These are phyloP conservation scores for Onychomys torridus DNA, from an alignment of 2,797 vertebrate species.

Conservation along the genomic window DNA sequence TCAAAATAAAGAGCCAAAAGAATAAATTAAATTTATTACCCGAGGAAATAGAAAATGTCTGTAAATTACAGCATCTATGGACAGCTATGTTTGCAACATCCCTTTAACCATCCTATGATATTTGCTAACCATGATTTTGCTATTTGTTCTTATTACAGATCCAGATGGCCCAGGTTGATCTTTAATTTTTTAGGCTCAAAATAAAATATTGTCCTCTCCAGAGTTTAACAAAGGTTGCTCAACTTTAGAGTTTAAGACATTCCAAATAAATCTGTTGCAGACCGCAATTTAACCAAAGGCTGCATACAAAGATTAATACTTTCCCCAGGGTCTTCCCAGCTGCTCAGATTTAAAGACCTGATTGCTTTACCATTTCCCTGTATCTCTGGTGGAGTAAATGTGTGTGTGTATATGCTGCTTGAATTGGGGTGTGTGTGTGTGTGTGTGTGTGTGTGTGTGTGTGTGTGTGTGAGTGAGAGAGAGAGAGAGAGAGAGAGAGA, in stretches of 20 bases:
- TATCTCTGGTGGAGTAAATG: not conserved
- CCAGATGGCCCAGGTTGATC: constrained; percentile 82
- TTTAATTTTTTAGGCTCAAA: constrained; percentile 82
- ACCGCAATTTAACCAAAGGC: constrained; percentile 72
- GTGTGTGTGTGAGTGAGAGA: not conserved
- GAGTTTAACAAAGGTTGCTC: constrained; percentile 79
- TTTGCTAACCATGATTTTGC: constrained; percentile 75
- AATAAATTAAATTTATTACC: constrained; percentile 70
- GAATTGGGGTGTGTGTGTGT: not conserved
- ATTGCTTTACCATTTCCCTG: not conserved
- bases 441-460: not conserved
- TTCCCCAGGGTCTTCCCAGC: constrained; percentile 50
- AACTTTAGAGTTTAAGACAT: constrained; percentile 72
- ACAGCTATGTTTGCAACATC: constrained; percentile 64
- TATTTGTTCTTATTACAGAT: constrained; percentile 80
- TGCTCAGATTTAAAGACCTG: constrained; percentile 52
- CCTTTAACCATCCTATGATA: constrained; percentile 56
- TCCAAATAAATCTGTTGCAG: constrained; percentile 80
- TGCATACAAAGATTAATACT: constrained; percentile 59
- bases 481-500: not conserved
- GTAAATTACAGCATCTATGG: constrained; percentile 62
- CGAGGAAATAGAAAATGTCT: constrained; percentile 67
- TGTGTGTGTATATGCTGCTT: not conserved
- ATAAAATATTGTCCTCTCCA: constrained; percentile 80
- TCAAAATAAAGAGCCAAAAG: constrained; percentile 41